These are phyloP conservation scores for Elephas maximus DNA, from an alignment of 2,113 vertebrate genomes.

Conservation along the genomic window DNA sequence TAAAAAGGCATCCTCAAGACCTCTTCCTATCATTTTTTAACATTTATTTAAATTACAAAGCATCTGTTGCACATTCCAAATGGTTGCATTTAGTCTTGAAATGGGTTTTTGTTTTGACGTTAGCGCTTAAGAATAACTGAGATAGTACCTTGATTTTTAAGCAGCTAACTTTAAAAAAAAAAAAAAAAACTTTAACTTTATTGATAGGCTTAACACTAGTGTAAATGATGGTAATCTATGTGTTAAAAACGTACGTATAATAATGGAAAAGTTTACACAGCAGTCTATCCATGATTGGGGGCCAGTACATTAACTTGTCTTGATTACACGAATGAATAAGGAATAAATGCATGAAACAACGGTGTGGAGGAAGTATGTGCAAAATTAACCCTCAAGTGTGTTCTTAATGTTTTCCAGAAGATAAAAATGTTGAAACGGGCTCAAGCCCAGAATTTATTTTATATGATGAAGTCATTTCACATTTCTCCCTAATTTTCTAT, in stretches of 20 bases:
- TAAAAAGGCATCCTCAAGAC: not conserved
- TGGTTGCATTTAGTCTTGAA: too few species aligned
- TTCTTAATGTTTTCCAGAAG: not conserved
- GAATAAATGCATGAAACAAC: not conserved
- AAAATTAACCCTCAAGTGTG: not conserved
- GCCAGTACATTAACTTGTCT: not conserved
- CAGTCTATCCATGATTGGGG: accelerated
- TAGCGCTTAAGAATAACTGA: accelerated
- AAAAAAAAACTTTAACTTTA: too few species aligned
- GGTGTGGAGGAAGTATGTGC: not conserved
- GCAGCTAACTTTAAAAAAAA: too few species aligned
- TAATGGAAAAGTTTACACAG: not conserved
- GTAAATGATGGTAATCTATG: not conserved
- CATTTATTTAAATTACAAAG: too few species aligned
- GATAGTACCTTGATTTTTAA: not conserved
- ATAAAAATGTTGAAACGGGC: not conserved
- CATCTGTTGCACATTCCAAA: too few species aligned
- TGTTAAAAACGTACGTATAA: not conserved
- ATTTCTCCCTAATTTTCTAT: not conserved
- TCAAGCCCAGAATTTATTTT: not conserved
- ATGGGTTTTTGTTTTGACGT: too few species aligned
- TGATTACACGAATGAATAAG: not conserved
- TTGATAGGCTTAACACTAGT: too few species aligned
- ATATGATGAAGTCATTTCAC: not conserved
- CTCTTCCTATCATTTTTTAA: too few species aligned